Evolutionary conservation across 1,140 invertebrate species (phyloP), one percentile per base, ranked within the genome.

Genomic region (Cydia amplana): DNA sequence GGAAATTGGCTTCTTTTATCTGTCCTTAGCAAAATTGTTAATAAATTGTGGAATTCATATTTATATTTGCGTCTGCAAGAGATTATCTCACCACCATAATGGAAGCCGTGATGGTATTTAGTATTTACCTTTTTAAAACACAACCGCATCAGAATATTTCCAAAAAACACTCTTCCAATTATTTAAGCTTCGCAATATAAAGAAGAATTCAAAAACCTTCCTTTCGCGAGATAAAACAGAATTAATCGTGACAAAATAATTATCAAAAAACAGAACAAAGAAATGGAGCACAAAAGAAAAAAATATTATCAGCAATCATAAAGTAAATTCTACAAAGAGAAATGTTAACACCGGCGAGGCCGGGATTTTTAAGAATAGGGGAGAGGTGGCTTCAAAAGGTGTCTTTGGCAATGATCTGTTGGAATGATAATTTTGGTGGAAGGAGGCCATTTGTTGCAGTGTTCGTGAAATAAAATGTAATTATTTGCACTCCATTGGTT

Each of bases 381-480:
- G n/a, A 2, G 18, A 70, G 5, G 14, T 9, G 16, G 65, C 32
- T 70, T 32, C 65, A 10, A 36, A 9, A n/a, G 32, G 65, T 43
- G 65, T 4, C 16, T 0, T 43, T 70, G 65, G 64, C 1, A 10
- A 40, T 32, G n/a, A 40, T 32, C 20, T 18, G 32, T 40, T 6
- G 32, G n/a, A n/a, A 70, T 70, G 5, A 70, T 70, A 70, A 70
- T 70, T 40, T 36, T 0, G n/a, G 23, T 18, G 6, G 64, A 67
- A n/a, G 28, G 28, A n/a, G 16, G 12, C 64, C 7, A 70, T 70
- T 70, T 70, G 65, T 70, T 70, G 65, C 65, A 70, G 65, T 70
- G 65, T 70, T 70, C 65, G 65, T 70, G 16, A 40, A 70, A 70
- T 70, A 70, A 43, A 70, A 70, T 70, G 65, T 70, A 70, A 70